Evolutionary conservation across 1,140 invertebrate genomes (phyloP), one percentile per base, ranked within the genome.

Genomic region (Eurosta solidaginis): DNA sequence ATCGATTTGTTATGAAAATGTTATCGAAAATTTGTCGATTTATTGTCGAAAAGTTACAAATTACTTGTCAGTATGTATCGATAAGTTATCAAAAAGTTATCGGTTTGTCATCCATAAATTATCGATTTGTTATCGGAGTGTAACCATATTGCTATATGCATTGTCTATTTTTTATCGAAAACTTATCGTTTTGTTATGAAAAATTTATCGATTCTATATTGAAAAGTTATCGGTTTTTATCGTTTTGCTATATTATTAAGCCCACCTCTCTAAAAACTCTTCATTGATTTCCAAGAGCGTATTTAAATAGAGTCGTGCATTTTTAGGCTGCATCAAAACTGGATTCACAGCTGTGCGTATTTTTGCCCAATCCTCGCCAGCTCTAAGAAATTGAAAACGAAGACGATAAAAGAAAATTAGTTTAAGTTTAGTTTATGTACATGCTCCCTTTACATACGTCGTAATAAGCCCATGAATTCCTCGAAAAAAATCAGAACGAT

Each of bases 211-310:
- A n/a, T n/a, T n/a, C n/a, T n/a, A n/a, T n/a, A n/a, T n/a, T n/a
- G n/a, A n/a, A n/a, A n/a, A n/a, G n/a, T n/a, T n/a, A n/a, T n/a
- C n/a, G n/a, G n/a, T n/a, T n/a, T n/a, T n/a, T n/a, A n/a, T n/a
- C n/a, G n/a, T n/a, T n/a, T 45, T 45, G 7, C 17, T 93, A 92
- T 83, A 94, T 93, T 68, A 90, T 88, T 12, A 91, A 52, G 9
- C 20, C 33, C 7, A 91, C 88, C 88, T 91, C 88, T 84, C 88
- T 5, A 79, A 17, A 84, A 87, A 87, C 29, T 87, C 84, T 74
- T 86, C 80, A 20, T 83, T 86, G 14, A 87, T 83, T 52, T 81
- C 80, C 14, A 81, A 40, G 63, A 87, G 50, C 47, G 82, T 84
- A 10, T 80, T 79, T 9, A 85, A 33, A 75, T 87, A 87, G 0